Evolutionary conservation across 2,888 invertebrate genomes (phyloP).

Genomic region (Nymphalis c-album): DNA sequence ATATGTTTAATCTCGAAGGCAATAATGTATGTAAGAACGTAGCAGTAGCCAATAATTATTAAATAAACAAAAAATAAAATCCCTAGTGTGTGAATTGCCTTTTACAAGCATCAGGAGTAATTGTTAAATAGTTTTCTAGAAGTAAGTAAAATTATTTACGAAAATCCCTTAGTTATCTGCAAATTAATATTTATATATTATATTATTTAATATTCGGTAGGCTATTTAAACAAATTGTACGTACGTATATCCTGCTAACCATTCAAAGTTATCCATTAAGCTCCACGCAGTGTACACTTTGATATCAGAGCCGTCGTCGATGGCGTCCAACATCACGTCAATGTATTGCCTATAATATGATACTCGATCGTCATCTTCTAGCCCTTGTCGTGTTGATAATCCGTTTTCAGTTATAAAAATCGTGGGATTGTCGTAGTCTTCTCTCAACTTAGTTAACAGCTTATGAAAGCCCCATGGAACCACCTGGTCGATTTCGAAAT

Average conservation of each 20-base stretch:
- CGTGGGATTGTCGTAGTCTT: slow-evolving; percentile 71
- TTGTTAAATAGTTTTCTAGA: too few species aligned
- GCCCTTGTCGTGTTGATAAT: slow-evolving; percentile 42
- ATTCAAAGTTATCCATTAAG: slow-evolving; percentile 83
- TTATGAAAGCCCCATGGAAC: slow-evolving; percentile 80
- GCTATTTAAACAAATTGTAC: slow-evolving; percentile 31
- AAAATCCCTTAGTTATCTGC: too few species aligned
- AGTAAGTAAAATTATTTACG: too few species aligned
- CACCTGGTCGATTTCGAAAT: slow-evolving; percentile 45
- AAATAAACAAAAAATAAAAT: too few species aligned
- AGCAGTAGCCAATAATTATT: too few species aligned
- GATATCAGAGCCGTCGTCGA: slow-evolving; percentile 63
- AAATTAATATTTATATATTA: too few species aligned
- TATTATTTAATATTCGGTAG: too few species aligned
- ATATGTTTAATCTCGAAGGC: too few species aligned
- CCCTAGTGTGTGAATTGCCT: too few species aligned
- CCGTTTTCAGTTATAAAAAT: slow-evolving; percentile 82
- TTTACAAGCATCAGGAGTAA: too few species aligned
- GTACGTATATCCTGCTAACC: slow-evolving; percentile 77
- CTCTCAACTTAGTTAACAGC: slow-evolving; percentile 69
- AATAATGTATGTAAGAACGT: too few species aligned
- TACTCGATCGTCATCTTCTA: slow-evolving; percentile 65
- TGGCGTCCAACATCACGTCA: slow-evolving; percentile 58
- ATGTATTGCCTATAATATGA: slow-evolving; percentile 60
- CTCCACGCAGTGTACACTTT: slow-evolving; percentile 80